Evolutionary conservation across 1,140 invertebrate species (phyloP), one percentile per base, ranked within the genome.

Genomic region (Eupeodes corollae): DNA sequence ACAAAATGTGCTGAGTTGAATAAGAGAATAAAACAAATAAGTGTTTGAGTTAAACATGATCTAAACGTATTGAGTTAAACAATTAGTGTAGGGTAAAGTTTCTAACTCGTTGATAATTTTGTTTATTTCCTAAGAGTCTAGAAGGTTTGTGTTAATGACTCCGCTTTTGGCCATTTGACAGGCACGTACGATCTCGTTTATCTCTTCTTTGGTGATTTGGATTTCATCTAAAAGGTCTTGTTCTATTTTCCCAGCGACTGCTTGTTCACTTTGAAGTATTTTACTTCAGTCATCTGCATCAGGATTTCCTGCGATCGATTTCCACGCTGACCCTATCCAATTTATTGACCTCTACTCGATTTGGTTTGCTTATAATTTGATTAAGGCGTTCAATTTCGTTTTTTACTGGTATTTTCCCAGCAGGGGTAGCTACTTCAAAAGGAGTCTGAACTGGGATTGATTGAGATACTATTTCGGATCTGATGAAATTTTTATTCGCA

Each of bases 401-500:
- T 8, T 39, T 51, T 15, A 55, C 42, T 46, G 16, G 12, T 8
- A 46, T 38, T 18, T 47, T 47, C 10, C 52, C 56, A 16, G 42
- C 51, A 31, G 54, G 43, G 0, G 54, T 45, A 2, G 48, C 35
- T 10, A 51, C 55, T 15, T 41, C 19, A 26, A 53, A 56, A 18
- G 45, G 44, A 12, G 12, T 37, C 35, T 51, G 12, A n/a, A 51
- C 50, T 31, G 12, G 48, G 16, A 44, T 44, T 11, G 41, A 42
- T 3, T 49, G 50, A 12, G 18, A 19, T 11, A 51, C 43, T 1
- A 49, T 37, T 19, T 46, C 33, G 6, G 48, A 47, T 50, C 52
- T 41, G 6, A 58, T 54, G 16, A 54, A 56, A 16, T 56, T 52
- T 46, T 44, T 46, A 11, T 51, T 56, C 16, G 49, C 53, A 0